phyloP scores from a whole-genome alignment of 2,797 vertebrate species.

The Numenius phaeopus region DNA sequence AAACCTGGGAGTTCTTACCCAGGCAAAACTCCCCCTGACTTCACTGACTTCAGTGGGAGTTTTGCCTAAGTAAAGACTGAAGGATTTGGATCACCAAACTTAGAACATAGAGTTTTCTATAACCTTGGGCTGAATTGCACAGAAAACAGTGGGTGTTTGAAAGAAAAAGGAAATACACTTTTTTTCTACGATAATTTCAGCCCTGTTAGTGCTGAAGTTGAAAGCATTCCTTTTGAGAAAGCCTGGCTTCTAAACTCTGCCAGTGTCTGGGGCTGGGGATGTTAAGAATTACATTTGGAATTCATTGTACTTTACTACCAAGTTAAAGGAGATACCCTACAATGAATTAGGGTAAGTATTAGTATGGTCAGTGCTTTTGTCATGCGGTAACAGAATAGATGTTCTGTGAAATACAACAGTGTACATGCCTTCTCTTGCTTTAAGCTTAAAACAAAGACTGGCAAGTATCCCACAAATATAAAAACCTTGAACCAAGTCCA shows the following conservation, averaged over 20 bases:
- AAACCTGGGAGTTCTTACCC: slow-evolving; percentile 13
- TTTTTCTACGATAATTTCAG: slow-evolving; percentile 53
- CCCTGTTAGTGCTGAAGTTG: slow-evolving; percentile 42
- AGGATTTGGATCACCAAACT: slow-evolving; percentile 48
- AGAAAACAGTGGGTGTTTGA: slow-evolving; percentile 23
- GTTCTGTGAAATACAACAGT: not conserved
- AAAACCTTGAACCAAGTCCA: not conserved
- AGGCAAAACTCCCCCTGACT: slow-evolving; percentile 43
- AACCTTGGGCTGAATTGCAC: slow-evolving; percentile 4
- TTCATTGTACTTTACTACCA: slow-evolving; percentile 45
- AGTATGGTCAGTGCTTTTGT: not conserved
- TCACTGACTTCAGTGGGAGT: slow-evolving; percentile 28
- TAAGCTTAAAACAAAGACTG: slow-evolving; percentile 15
- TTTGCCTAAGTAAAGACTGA: slow-evolving; percentile 62
- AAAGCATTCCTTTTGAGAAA: slow-evolving; percentile 67
- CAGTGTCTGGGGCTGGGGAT: slow-evolving; percentile 38
- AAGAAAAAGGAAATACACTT: slow-evolving; percentile 49
- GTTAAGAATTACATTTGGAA: slow-evolving; percentile 47
- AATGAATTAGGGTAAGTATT: slow-evolving; percentile 18
- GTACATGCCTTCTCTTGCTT: slow-evolving; percentile 10
- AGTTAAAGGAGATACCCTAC: slow-evolving; percentile 38
- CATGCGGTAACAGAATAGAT: slow-evolving; percentile 1
- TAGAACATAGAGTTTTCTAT: slow-evolving; percentile 46
- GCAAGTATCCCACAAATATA: not conserved
- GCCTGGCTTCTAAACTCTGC: slow-evolving; percentile 34